phyloP scores from a whole-genome alignment of 1,140 invertebrate genomes.

The Coenobita brevimanus region DNA sequence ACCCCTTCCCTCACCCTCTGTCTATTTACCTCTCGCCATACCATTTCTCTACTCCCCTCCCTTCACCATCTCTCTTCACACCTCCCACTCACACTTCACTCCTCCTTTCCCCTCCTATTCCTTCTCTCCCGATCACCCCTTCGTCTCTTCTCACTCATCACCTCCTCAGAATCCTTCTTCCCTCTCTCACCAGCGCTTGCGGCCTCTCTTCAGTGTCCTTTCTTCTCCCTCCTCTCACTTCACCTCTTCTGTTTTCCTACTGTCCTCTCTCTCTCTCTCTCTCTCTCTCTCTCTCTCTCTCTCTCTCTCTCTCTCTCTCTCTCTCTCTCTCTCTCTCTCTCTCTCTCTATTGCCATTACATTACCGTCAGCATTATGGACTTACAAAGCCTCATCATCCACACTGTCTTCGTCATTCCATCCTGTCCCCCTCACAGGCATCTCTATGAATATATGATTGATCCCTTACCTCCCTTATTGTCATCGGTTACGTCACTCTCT shows the following conservation, averaged over 20 bases:
- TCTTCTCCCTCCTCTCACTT: background rate
- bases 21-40: background rate
- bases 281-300: background rate
- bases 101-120: background rate
- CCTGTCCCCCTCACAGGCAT: background rate
- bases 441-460: background rate
- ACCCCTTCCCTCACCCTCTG: background rate
- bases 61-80: background rate
- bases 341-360: no score
- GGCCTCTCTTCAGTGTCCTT: no score
- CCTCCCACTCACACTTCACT: background rate
- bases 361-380: no score
- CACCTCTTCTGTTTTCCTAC: background rate
- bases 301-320: background rate
- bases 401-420: no score
- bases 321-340: background rate
- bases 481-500: background rate
- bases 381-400: no score
- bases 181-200: no score
- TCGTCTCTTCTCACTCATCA: background rate
- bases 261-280: background rate
- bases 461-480: background rate
- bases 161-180: no score
- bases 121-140: background rate
- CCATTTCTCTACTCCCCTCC: background rate